Percentiles rank a stretch among this genome's conserved stretches.
Evolutionary conservation across 1,140 invertebrate genomes (phyloP).

Genomic region (Campodea augens): DNA sequence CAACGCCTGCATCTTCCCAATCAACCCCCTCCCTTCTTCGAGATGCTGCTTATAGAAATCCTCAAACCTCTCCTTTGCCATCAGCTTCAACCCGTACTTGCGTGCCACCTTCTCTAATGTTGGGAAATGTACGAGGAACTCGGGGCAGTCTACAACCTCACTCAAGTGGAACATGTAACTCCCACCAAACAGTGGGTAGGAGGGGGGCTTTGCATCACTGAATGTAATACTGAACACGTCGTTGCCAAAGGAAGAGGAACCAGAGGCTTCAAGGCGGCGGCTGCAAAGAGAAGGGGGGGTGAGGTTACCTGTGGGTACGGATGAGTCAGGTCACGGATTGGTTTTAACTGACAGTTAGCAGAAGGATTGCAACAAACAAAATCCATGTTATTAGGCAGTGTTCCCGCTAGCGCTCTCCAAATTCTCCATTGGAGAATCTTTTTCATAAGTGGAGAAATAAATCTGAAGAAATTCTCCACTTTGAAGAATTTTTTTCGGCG

Average conservation of each 20-base stretch:
- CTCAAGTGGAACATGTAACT: conserved; percentile 92
- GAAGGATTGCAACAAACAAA: too few species aligned
- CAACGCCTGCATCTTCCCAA: conserved; percentile 54
- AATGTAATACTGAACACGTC: conserved; percentile 59
- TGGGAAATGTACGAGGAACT: conserved; percentile 91
- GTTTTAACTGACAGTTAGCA: too few species aligned
- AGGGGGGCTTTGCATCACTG: conserved; percentile 39
- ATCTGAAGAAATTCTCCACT: too few species aligned
- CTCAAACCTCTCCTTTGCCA: conserved; percentile 51
- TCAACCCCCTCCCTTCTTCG: conserved; percentile 36
- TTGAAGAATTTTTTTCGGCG: too few species aligned
- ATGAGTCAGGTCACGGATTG: too few species aligned
- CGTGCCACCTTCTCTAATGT: conserved; percentile 52
- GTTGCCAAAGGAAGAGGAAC: conserved; percentile 58
- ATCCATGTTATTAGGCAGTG: too few species aligned
- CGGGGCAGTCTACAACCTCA: conserved; percentile 92
- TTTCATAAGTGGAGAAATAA: too few species aligned
- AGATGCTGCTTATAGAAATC: conserved; percentile 55
- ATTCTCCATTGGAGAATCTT: too few species aligned
- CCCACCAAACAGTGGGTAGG: conserved; percentile 87
- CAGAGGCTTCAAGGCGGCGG: conserved; percentile 33
- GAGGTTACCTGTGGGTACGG: too few species aligned
- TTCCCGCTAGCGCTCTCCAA: too few species aligned
- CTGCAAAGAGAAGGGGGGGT: too few species aligned
- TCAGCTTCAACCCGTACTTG: conserved; percentile 59